phyloP scores from a whole-genome alignment of 2,888 invertebrate species.

The Toxonevra muliebris region DNA sequence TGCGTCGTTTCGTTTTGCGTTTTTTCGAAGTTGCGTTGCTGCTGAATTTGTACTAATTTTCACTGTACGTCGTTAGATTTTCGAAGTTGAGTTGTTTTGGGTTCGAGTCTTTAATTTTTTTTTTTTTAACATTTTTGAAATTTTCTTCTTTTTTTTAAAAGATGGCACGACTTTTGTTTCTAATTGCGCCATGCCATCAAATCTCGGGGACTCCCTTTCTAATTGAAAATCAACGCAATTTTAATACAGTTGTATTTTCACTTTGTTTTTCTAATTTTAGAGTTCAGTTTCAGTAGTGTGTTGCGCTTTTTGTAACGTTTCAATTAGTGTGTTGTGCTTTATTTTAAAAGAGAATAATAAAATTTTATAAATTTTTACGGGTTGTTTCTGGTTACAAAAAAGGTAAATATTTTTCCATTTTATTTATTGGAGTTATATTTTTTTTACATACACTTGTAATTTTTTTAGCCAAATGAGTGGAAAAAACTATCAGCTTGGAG shows the following conservation, averaged over 20 bases:
- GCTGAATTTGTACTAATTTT: no score
- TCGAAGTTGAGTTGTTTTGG: neutral
- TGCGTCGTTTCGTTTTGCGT: no score
- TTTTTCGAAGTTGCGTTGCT: neutral
- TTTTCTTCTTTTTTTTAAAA: neutral
- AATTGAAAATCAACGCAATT: no score
- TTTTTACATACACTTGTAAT: neutral
- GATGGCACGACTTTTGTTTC: no score
- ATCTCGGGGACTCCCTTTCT: no score
- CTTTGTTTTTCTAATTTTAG: neutral
- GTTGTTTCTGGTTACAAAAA: constrained; percentile 28
- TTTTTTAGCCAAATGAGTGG: neutral
- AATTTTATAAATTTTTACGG: constrained; percentile 28
- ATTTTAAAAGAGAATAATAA: constrained; percentile 16
- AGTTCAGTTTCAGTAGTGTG: constrained; percentile 20
- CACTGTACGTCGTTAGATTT: no score
- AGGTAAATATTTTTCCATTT: constrained; percentile 16
- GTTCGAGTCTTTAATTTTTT: neutral
- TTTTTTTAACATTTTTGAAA: neutral
- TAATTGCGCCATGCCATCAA: no score
- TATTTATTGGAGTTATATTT: neutral
- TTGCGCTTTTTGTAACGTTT: constrained; percentile 24
- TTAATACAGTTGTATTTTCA: neutral
- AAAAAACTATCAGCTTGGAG: constrained; percentile 33
- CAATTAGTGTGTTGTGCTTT: constrained; percentile 28